Evolutionary conservation across 2,888 invertebrate species (phyloP), one percentile per base, ranked within the genome.

Genomic region (Xylota sylvarum): DNA sequence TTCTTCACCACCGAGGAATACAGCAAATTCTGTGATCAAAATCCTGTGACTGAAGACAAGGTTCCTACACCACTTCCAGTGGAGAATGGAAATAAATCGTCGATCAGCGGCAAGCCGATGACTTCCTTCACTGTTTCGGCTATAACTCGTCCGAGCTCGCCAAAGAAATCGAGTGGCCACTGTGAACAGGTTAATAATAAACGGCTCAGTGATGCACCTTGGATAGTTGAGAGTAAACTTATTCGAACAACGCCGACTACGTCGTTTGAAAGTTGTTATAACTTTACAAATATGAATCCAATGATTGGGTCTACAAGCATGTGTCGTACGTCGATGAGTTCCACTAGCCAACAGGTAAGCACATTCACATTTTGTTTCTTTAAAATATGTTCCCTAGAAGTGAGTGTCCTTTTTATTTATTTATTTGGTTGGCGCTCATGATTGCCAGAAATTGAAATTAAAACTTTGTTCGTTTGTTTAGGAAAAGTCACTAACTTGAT

Each of bases 1-100:
- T 89, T 89, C 32, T 89, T 89, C 52, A 85, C 88, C 12, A 88
- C 89, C 7, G 88, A 88, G 32, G 89, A 89, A 19, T 89, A 89
- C 58, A 88, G 77, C 30, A 84, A 86, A 40, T 89, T 84, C 72
- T 89, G 88, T 73, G 85, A 76, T 58, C 88, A 87, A 72, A 81
- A 67, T 72, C 32, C 78, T 32, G 70, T 58, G 1, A 35, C 43
- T 6, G 85, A 70, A 1, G 77, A 56, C 2, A 86, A 82, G 23
- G 9, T 76, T 7, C 27, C 43, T 4, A 52, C 65, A 0, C 73
- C 84, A 0, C n/a, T 78, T 0, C 69, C 73, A 5, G 19, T 58
- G 0, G 48, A 48, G 6, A 58, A 3, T 19, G 40, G 17, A 12
- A 73, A 12, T 0, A 86, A 86, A 7, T 35, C 77, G 2, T 5